Evolutionary conservation across 92 coral and sea anemone genomes (phyloP).

Genomic region (Chrysogorgia sp.): DNA sequence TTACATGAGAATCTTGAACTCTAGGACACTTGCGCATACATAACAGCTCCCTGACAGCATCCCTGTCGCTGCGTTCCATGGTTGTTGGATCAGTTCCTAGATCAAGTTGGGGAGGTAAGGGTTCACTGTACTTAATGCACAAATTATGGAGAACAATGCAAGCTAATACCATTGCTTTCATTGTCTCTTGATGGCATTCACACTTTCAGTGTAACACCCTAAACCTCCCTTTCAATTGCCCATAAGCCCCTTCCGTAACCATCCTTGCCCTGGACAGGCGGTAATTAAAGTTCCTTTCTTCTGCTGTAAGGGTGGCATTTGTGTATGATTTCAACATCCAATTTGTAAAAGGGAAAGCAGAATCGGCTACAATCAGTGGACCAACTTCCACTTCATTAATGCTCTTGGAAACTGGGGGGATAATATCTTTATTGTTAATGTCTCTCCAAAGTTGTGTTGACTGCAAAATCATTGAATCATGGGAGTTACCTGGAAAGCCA

Average conservation of each 20-base stretch:
- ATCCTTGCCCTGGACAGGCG: slow-evolving; percentile 51
- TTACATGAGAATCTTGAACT: neutral
- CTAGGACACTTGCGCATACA: neutral
- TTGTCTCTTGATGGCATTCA: neutral
- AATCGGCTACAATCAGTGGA: slow-evolving; percentile 34
- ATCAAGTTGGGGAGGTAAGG: neutral
- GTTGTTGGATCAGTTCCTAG: neutral
- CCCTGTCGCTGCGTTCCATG: neutral
- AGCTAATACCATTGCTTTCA: neutral
- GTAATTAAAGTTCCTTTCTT: slow-evolving; percentile 9
- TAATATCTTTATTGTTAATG: slow-evolving; percentile 10
- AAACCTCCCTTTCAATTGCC: too few relatives aligned
- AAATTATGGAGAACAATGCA: too few relatives aligned
- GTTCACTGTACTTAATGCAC: neutral
- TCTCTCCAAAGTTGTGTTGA: slow-evolving; percentile 43
- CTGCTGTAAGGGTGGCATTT: slow-evolving; percentile 39
- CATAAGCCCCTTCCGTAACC: slow-evolving; percentile 49
- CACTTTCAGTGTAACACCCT: too few relatives aligned
- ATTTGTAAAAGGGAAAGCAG: slow-evolving; percentile 18
- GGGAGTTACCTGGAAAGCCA: too few relatives aligned
- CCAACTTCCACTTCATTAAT: slow-evolving; percentile 11
- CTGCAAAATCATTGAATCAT: too few relatives aligned
- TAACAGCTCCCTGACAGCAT: slow-evolving; percentile 2
- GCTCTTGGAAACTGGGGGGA: slow-evolving; percentile 21
- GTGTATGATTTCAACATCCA: slow-evolving; percentile 35